These are phyloP conservation scores for Platysternon megacephalum DNA, from an alignment of 2,113 vertebrate genomes.

Conservation along the genomic window DNA sequence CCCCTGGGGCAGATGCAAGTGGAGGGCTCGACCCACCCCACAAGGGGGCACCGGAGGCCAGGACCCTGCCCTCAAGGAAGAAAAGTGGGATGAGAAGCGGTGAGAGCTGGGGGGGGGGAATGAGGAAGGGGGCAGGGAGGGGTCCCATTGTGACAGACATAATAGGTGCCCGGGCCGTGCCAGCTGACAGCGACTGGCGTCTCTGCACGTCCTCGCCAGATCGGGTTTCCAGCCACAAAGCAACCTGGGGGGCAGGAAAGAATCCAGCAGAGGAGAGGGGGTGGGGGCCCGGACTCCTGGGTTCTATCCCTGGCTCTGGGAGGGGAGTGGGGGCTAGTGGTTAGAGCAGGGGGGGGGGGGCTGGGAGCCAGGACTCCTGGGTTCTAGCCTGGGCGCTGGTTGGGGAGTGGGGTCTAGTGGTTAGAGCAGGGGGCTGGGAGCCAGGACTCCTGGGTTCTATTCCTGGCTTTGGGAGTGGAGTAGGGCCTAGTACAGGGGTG, in stretches of 20 bases:
- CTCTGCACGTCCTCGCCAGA: background rate
- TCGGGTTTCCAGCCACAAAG: background rate
- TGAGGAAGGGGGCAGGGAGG: background rate
- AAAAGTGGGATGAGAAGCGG: background rate
- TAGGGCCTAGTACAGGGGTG: too few species aligned
- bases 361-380: too few species aligned
- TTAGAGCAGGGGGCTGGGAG: too few species aligned
- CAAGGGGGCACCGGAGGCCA: background rate
- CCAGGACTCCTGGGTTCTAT: too few species aligned
- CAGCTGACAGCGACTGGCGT: background rate
- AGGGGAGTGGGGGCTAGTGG: background rate
- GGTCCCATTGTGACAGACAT: background rate
- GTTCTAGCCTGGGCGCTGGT: too few species aligned
- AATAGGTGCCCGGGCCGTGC: background rate
- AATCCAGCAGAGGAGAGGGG: background rate
- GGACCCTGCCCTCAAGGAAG: background rate
- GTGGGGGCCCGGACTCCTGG: background rate
- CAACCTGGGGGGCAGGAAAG: background rate
- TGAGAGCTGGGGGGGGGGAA: background rate
- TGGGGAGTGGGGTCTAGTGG: too few species aligned
- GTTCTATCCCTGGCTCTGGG: background rate
- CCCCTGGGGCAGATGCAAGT: background rate
- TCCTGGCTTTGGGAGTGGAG: too few species aligned
- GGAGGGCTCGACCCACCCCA: background rate
- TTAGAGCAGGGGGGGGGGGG: too few species aligned